These are phyloP conservation scores for Corythornis madagascariensis DNA, from an alignment of 2,113 vertebrate genomes.

Conservation along the genomic window DNA sequence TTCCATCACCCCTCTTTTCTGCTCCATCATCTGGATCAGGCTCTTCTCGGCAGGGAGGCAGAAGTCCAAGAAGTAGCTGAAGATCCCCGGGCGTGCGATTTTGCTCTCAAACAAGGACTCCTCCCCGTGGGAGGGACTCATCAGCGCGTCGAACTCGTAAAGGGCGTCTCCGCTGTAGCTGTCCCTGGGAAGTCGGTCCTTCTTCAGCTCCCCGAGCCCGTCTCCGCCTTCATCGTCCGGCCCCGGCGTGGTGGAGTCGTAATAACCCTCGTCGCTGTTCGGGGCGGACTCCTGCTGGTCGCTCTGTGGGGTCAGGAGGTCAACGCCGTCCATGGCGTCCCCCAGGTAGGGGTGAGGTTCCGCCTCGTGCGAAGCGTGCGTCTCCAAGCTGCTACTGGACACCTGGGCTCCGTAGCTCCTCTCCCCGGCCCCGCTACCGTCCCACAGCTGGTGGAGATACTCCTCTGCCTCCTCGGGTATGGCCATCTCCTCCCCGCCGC, in stretches of 20 bases:
- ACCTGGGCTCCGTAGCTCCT: slow-evolving; percentile 70
- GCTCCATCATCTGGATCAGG: slow-evolving; percentile 69
- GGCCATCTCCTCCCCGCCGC: slow-evolving; percentile 97
- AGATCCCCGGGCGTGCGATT: slow-evolving; percentile 68
- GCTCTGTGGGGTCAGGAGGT: slow-evolving; percentile 89
- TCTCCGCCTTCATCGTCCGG: slow-evolving; percentile 88
- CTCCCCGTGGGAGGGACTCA: slow-evolving; percentile 84
- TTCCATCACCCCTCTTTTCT: slow-evolving; percentile 80
- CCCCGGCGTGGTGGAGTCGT: slow-evolving; percentile 93
- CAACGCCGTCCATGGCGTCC: slow-evolving; percentile 59
- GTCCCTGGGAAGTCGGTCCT: slow-evolving; percentile 88
- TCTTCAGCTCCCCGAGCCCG: slow-evolving; percentile 72
- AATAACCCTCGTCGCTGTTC: slow-evolving; percentile 97
- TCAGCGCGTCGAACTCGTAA: slow-evolving; percentile 91
- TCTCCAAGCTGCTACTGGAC: slow-evolving; percentile 52
- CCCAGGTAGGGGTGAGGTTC: slow-evolving; percentile 63
- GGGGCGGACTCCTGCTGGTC: slow-evolving; percentile 95
- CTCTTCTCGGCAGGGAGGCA: slow-evolving; percentile 65
- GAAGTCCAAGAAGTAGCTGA: slow-evolving; percentile 79
- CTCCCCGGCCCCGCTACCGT: slow-evolving; percentile 58
- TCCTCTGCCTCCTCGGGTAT: slow-evolving; percentile 88
- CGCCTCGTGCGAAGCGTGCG: slow-evolving; percentile 57
- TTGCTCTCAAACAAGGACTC: slow-evolving; percentile 81
- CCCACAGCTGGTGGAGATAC: slow-evolving; percentile 84
- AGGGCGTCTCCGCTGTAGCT: slow-evolving; percentile 97